Evolutionary conservation across 2,888 invertebrate species (phyloP), one percentile per base, ranked within the genome.

Genomic region (Erynnis tages): DNA sequence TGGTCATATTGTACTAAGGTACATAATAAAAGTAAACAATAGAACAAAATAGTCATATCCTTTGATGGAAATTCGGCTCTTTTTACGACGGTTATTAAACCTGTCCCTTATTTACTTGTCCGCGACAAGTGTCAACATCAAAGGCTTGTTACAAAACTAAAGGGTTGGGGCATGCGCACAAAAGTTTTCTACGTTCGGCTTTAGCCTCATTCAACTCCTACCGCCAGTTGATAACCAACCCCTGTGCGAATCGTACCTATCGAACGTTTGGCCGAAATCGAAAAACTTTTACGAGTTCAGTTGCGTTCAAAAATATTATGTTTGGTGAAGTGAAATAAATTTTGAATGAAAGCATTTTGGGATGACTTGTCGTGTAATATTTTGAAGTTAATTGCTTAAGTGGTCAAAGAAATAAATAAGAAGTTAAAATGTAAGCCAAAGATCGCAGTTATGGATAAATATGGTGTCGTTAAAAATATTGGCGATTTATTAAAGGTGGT

Each of bases 391-490:
- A n/a, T n/a, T n/a, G 19, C 1, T 40, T 27, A 8, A 17, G 46
- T 46, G 27, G 11, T 37, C 17, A 8, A 19, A 13, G n/a, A 7
- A 27, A 11, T 46, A 16, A 16, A 46, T 11, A 10, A 14, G 34
- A 25, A 30, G 45, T n/a, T 30, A 53, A 41, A 29, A 37, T 35
- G 17, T 30, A 43, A 38, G 11, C 35, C 13, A n/a, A 32, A 38
- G 54, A 63, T 64, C 62, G 67, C 68, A 82, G 82, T 82, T 67
- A 86, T 86, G 87, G 86, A 83, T 82, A 71, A 80, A 60, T 67
- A 86, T 85, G 83, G 62, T 53, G 59, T 56, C 56, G 48, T 59
- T 54, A 62, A 61, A 63, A 65, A 63, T 54, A 61, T 65, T 66
- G 55, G 63, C 58, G 65, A 70, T 76, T 67, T 72, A 70, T 67